These are phyloP conservation scores for Anticlea derivata DNA, from an alignment of 2,888 invertebrate species.

Conservation along the genomic window DNA sequence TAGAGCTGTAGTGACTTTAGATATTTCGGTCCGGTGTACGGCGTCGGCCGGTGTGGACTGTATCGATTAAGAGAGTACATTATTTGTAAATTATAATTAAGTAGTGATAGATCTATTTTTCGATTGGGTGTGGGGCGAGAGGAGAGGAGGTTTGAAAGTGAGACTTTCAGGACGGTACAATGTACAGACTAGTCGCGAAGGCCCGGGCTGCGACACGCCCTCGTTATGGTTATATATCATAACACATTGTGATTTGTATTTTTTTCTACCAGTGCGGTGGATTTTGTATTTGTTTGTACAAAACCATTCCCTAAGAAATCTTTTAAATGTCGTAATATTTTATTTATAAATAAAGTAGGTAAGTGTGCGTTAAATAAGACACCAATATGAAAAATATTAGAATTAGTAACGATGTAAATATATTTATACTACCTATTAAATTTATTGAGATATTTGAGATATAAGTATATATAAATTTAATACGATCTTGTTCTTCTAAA, in stretches of 20 bases:
- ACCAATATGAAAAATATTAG: slow-evolving; percentile 80
- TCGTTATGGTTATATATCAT: slow-evolving; percentile 55
- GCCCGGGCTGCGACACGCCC: slow-evolving; percentile 42
- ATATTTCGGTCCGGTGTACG: slow-evolving; percentile 59
- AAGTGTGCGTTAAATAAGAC: slow-evolving; percentile 82
- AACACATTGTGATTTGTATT: slow-evolving; percentile 72
- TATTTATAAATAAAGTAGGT: slow-evolving; percentile 76
- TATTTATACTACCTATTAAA: slow-evolving; percentile 67
- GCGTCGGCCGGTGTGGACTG: slow-evolving; percentile 65
- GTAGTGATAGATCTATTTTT: slow-evolving; percentile 83
- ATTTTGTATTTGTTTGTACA: slow-evolving; percentile 80
- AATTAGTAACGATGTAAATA: slow-evolving; percentile 80
- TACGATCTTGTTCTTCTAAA: slow-evolving; percentile 81
- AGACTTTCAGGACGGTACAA: slow-evolving; percentile 77
- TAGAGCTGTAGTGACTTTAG: slow-evolving; percentile 78
- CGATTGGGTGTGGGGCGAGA: slow-evolving; percentile 60
- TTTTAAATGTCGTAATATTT: slow-evolving; percentile 71
- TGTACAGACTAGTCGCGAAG: slow-evolving; percentile 77
- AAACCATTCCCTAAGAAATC: slow-evolving; percentile 80
- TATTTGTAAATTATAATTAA: slow-evolving; percentile 82
- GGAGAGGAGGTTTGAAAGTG: slow-evolving; percentile 68
- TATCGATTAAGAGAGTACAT: slow-evolving; percentile 77
- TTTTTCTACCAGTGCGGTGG: slow-evolving; percentile 70
- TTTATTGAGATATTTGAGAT: slow-evolving; percentile 81
- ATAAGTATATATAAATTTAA: slow-evolving; percentile 83